Evolutionary conservation across 2,888 invertebrate genomes (phyloP).

Genomic region (Phalera bucephala): DNA sequence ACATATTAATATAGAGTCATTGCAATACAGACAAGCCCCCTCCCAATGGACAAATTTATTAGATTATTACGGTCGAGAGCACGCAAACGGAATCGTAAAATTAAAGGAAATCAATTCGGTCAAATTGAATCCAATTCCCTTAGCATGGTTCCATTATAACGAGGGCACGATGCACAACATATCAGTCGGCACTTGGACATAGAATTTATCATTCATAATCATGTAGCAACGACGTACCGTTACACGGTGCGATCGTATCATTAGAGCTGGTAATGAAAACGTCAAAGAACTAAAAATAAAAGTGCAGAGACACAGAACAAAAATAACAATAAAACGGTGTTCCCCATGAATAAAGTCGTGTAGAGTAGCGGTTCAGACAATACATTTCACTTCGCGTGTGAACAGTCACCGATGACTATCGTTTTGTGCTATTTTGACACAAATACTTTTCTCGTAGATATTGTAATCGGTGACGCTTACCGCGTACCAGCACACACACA

Average conservation of each 20-base stretch:
- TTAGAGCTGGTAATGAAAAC: conserved; percentile 44
- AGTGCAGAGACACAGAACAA: conserved; percentile 42
- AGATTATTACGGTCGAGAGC: conserved; percentile 77
- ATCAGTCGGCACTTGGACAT: conserved; percentile 10
- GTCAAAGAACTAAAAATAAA: conserved; percentile 47
- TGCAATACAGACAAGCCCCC: conserved; percentile 50
- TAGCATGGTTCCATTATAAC: conserved; percentile 48
- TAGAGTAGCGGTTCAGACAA: conserved; percentile 50
- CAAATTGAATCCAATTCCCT: conserved; percentile 74
- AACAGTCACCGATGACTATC: conserved; percentile 65
- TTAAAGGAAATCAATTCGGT: conserved; percentile 75
- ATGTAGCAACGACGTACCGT: conserved; percentile 4
- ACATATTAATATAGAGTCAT: conserved; percentile 70
- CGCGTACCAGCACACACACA: conserved; percentile 47
- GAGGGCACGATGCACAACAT: conserved; percentile 31
- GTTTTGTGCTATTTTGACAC: conserved; percentile 69
- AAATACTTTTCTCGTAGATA: conserved; percentile 61
- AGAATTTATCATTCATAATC: conserved; percentile 7
- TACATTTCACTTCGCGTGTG: conserved; percentile 64
- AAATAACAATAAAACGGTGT: conserved; percentile 45
- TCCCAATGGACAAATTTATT: conserved; percentile 77
- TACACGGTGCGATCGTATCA: conserved; percentile 16
- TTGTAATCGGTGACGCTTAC: conserved; percentile 63
- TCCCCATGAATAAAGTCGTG: conserved; percentile 50
- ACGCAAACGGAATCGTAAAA: conserved; percentile 82